Percentiles rank a stretch among this genome's conserved stretches.
These are phyloP conservation scores for Caenorhabditis wallacei DNA, from an alignment of 2,888 invertebrate species.

Conservation along the genomic window DNA sequence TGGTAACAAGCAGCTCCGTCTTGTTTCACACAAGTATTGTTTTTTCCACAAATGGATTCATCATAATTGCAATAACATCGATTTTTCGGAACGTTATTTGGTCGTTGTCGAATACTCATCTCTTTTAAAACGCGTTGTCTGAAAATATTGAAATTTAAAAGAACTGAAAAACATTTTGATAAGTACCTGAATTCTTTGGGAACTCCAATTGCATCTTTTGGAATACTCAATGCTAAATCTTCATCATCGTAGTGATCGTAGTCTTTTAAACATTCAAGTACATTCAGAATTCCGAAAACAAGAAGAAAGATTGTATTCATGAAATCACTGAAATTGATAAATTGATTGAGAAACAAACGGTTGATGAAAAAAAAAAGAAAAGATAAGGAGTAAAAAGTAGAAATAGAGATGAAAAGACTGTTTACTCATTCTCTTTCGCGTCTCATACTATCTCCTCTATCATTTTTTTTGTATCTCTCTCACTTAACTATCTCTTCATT, in stretches of 20 bases:
- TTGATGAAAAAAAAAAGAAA: constrained; percentile 22
- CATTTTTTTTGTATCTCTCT: constrained; percentile 29
- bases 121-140: constrained; percentile 52
- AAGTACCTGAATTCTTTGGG: constrained; percentile 59
- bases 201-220: constrained; percentile 64
- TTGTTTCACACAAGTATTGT: constrained; percentile 75
- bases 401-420: constrained; percentile 43
- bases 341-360: constrained; percentile 19
- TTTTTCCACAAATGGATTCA: constrained; percentile 73
- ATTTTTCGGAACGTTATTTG: constrained; percentile 63
- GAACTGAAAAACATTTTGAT: background rate
- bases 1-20: constrained; percentile 80
- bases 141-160: background rate
- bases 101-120: constrained; percentile 30
- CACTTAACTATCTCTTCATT: constrained; percentile 13
- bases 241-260: constrained; percentile 66
- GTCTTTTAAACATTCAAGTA: background rate
- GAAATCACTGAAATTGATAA: constrained; percentile 9
- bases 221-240: constrained; percentile 65
- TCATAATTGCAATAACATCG: constrained; percentile 81
- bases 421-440: constrained; percentile 33
- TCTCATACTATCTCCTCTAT: constrained; percentile 41
- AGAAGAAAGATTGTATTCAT: constrained; percentile 37
- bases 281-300: constrained; percentile 7
- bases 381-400: constrained; percentile 25